phyloP scores from a whole-genome alignment of 2,888 invertebrate genomes.

The Trichogramma evanescens region DNA sequence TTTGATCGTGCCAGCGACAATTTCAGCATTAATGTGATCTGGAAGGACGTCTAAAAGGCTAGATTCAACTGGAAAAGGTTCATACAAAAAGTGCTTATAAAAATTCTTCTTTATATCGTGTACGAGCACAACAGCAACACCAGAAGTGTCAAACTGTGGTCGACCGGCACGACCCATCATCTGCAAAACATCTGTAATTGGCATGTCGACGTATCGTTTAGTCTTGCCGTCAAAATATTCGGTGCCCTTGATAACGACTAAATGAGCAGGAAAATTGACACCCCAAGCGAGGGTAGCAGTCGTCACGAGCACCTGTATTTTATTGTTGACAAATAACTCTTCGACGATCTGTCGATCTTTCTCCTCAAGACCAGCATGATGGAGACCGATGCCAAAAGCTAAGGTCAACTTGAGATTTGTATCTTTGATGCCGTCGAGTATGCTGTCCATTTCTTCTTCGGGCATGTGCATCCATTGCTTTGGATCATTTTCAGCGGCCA shows the following conservation, averaged over 20 bases:
- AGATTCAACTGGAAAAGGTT: conserved; percentile 98
- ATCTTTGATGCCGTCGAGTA: conserved; percentile 66
- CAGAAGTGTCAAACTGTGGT: conserved; percentile 93
- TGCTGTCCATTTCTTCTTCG: conserved; percentile 76
- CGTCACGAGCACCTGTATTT: conserved; percentile 92
- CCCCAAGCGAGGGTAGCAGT: conserved; percentile 99
- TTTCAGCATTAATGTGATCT: conserved; percentile 96
- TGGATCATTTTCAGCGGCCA: conserved; percentile 85
- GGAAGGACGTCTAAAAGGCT: conserved; percentile 83
- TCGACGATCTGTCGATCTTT: conserved; percentile 86
- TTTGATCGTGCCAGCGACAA: conserved; percentile 90
- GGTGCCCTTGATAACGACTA: conserved; percentile 97
- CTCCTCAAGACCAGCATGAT: conserved; percentile 96
- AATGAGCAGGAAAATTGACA: conserved; percentile 96
- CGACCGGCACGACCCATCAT: conserved; percentile 99
- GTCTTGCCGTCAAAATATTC: conserved; percentile 97
- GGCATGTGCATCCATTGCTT: conserved; percentile 90
- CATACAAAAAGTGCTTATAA: conserved; percentile 97
- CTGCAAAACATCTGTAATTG: conserved; percentile 97
- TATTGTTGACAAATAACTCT: conserved; percentile 87
- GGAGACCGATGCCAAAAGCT: conserved; percentile 96
- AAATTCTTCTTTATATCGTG: conserved; percentile 98
- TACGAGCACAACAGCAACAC: conserved; percentile 79
- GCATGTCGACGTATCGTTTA: conserved; percentile 97
- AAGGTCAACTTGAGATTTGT: conserved; percentile 86